Evolutionary conservation across 2,797 vertebrate genomes (phyloP).

Genomic region (Tragopan temminckii): DNA sequence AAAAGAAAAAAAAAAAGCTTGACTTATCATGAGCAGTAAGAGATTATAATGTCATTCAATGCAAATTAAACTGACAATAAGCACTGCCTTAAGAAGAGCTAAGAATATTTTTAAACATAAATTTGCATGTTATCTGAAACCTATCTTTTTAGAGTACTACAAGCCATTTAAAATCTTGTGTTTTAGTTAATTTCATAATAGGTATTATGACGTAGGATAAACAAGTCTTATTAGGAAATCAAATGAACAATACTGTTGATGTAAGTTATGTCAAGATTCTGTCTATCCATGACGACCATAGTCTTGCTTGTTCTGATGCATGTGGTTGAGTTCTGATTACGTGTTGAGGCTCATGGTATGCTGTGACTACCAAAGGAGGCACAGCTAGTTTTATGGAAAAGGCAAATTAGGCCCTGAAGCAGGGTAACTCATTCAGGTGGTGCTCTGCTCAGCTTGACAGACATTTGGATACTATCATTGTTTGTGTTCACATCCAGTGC

Average conservation of each 20-base stretch:
- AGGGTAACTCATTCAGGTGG: not conserved
- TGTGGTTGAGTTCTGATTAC: not conserved
- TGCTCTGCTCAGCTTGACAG: not conserved
- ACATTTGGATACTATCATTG: not conserved
- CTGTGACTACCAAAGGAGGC: not conserved
- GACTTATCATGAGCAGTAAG: not conserved
- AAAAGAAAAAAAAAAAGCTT: not conserved
- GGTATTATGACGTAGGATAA: not conserved
- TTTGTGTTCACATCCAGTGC: not conserved
- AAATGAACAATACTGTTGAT: not conserved
- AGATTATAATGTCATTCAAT: not conserved
- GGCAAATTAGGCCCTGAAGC: not conserved
- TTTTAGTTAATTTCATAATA: not conserved
- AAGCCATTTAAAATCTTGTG: not conserved
- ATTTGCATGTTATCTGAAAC: not conserved
- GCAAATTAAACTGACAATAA: not conserved
- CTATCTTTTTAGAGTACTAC: not conserved
- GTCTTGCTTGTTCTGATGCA: not conserved
- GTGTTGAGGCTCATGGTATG: not conserved
- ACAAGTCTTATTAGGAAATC: not conserved
- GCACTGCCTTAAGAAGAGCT: not conserved
- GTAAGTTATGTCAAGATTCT: not conserved
- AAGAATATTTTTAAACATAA: not conserved
- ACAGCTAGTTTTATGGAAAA: fast-evolving
- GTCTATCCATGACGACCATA: not conserved